A percentile compares a stretch with the other conserved stretches of the same genome.
Evolutionary conservation across 2,797 vertebrate species (phyloP).

Genomic region (Thamnophis elegans): DNA sequence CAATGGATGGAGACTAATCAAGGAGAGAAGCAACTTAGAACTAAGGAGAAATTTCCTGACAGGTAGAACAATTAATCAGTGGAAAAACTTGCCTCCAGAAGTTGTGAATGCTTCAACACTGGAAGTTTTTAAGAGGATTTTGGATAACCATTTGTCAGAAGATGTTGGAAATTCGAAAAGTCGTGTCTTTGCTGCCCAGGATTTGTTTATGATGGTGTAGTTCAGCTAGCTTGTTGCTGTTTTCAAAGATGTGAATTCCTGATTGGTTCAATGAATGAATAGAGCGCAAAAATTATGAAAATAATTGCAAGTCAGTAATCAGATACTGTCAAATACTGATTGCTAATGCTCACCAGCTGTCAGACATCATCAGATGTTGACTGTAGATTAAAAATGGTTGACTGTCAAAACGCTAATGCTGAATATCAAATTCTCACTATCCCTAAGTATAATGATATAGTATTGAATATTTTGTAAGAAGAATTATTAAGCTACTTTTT

Average conservation of each 20-base stretch:
- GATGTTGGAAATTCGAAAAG: not conserved
- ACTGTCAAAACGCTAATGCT: not conserved
- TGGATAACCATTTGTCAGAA: too few species aligned
- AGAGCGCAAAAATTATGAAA: conserved; percentile 14
- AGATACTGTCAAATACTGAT: conserved; percentile 22
- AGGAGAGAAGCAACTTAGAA: too few species aligned
- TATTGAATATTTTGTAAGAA: not conserved
- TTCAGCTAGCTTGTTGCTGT: not conserved
- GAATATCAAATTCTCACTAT: not conserved
- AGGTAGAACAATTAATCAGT: too few species aligned
- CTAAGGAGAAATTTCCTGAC: too few species aligned
- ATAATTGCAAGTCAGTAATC: conserved; percentile 24
- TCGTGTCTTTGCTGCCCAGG: not conserved
- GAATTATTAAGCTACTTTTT: conserved; percentile 34
- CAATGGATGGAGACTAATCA: too few species aligned
- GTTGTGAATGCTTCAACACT: too few species aligned
- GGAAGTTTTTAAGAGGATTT: too few species aligned
- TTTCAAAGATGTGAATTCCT: not conserved
- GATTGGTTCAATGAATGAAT: conserved; percentile 19
- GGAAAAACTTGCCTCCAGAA: too few species aligned
- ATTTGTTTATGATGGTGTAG: not conserved
- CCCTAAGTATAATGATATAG: not conserved
- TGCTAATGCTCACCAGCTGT: conserved; percentile 24
- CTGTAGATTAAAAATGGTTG: not conserved
- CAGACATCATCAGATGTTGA: conserved; percentile 15